A percentile compares a stretch with the other conserved stretches of the same genome.
Conservation (phyloP, 2,888 invertebrate species). For the Agriotes lineatus region DNA sequence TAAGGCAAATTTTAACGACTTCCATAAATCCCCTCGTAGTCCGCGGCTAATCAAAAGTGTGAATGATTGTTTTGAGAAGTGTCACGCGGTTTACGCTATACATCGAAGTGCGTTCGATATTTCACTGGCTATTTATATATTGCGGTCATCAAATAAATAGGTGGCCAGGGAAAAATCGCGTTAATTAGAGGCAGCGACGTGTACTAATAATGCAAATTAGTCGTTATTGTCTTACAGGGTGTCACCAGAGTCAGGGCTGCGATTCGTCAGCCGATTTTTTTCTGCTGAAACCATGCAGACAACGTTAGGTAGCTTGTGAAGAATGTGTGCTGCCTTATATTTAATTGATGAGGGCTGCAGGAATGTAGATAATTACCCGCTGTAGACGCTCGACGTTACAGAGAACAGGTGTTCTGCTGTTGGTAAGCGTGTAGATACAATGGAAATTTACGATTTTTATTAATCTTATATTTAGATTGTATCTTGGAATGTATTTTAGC, state of each 20-base stretch:
- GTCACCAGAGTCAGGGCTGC: neutral
- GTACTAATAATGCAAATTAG: neutral
- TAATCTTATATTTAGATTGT: neutral
- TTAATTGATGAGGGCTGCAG: constrained; percentile 53
- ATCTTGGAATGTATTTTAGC: no score
- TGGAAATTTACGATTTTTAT: constrained; percentile 1
- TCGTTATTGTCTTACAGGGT: constrained; percentile 2
- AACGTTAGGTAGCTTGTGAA: constrained; percentile 31
- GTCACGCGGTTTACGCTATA: neutral
- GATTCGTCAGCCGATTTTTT: neutral
- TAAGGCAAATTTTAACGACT: constrained; percentile 22
- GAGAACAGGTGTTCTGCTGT: constrained; percentile 45
- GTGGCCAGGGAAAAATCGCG: neutral
- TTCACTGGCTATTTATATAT: neutral
- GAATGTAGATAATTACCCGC: constrained; percentile 53
- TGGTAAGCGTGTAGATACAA: constrained; percentile 1
- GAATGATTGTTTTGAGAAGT: neutral
- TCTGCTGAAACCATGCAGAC: neutral
- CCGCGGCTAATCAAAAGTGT: neutral
- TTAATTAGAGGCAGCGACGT: neutral
- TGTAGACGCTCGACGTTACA: constrained; percentile 43
- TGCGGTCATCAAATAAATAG: neutral
- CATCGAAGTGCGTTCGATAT: neutral
- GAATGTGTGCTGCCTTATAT: constrained; percentile 48
- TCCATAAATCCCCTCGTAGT: neutral